These are phyloP conservation scores for Musca vetustissima DNA, from an alignment of 1,140 invertebrate species.

Conservation along the genomic window DNA sequence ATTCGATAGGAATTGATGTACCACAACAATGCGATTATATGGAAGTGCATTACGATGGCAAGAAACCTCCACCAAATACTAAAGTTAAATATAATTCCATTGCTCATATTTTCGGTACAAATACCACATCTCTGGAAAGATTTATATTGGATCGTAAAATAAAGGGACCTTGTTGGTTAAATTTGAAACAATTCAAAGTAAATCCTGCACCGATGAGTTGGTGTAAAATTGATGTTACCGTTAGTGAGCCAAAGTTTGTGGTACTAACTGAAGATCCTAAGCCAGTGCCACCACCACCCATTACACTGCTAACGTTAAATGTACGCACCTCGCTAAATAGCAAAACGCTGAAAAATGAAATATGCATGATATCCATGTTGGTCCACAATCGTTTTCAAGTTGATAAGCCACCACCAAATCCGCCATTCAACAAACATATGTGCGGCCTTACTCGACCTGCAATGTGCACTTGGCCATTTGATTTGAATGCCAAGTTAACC, in stretches of 20 bases:
- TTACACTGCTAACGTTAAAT: constrained; percentile 76
- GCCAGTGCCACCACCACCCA: constrained; percentile 69
- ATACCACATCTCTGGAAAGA: constrained; percentile 84
- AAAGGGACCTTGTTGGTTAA: constrained; percentile 96
- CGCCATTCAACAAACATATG: constrained; percentile 82
- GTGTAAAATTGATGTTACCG: constrained; percentile 81
- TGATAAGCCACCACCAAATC: constrained; percentile 73
- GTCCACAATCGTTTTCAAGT: constrained; percentile 71
- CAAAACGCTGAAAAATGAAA: constrained; percentile 81
- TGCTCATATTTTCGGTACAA: constrained; percentile 85
- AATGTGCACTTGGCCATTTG: constrained; percentile 77
- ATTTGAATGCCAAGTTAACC: constrained; percentile 66
- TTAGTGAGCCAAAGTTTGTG: constrained; percentile 63
- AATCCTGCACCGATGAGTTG: constrained; percentile 66
- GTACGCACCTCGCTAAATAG: constrained; percentile 76
- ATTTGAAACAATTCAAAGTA: constrained; percentile 70
- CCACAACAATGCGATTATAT: constrained; percentile 86
- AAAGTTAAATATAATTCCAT: constrained; percentile 69
- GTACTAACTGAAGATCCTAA: constrained; percentile 58
- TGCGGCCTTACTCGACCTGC: constrained; percentile 83
- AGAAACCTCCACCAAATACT: constrained; percentile 43
- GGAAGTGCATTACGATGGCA: constrained; percentile 67
- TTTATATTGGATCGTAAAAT: constrained; percentile 88
- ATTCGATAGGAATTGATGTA: constrained; percentile 75
- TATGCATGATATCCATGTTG: constrained; percentile 82